These are phyloP conservation scores for Polyploca ridens DNA, from an alignment of 2,888 invertebrate genomes.

Conservation along the genomic window DNA sequence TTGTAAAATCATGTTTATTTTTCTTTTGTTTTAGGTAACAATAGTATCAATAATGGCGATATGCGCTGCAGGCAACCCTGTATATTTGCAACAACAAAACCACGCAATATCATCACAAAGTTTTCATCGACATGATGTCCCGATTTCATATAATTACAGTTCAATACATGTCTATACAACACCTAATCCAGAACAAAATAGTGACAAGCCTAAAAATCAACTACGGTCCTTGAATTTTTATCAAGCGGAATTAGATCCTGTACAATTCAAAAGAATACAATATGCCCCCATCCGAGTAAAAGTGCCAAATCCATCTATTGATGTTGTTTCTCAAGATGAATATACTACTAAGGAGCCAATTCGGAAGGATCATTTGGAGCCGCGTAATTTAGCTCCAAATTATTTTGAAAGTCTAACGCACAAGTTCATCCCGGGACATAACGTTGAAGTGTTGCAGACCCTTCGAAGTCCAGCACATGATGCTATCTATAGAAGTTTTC, in stretches of 20 bases:
- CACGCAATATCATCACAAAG: conserved; percentile 43
- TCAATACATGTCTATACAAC: conserved; percentile 36
- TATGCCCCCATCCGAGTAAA: background rate
- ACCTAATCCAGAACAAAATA: conserved; percentile 20
- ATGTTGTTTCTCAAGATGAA: background rate
- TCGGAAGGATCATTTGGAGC: conserved; percentile 43
- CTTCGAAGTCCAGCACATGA: conserved; percentile 41
- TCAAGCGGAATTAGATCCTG: background rate
- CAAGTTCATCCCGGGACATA: conserved; percentile 37
- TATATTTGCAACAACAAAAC: conserved; percentile 20
- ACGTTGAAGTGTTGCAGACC: conserved; percentile 34
- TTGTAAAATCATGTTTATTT: background rate
- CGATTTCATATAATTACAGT: conserved; percentile 42
- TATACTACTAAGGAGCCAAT: conserved; percentile 11
- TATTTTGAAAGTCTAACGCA: conserved; percentile 24
- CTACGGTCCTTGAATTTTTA: background rate
- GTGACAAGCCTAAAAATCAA: conserved; percentile 3
- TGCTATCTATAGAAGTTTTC: conserved; percentile 36
- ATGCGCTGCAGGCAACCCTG: conserved; percentile 22
- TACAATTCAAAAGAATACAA: background rate
- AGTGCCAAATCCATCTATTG: too few species aligned
- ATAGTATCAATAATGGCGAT: conserved; percentile 29
- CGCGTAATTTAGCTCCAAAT: conserved; percentile 24
- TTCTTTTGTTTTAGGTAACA: conserved; percentile 38
- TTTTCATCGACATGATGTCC: conserved; percentile 42